A percentile compares a stretch with the other conserved stretches of the same genome.
Evolutionary conservation across 2,797 vertebrate species (phyloP).

Genomic region (Falco peregrinus): DNA sequence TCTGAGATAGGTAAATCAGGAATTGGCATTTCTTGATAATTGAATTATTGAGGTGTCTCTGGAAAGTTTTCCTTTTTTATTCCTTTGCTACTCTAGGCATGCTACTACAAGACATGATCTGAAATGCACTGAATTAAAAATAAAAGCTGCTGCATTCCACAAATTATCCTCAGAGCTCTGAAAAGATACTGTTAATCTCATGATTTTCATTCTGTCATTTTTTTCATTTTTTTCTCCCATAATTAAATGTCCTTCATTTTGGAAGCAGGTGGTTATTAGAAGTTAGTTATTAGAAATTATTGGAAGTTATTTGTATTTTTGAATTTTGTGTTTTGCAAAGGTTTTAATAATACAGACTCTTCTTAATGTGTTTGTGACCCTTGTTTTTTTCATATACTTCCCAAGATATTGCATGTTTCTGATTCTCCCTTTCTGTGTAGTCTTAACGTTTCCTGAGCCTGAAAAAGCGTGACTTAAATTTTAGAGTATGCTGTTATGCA

Average conservation of each 20-base stretch:
- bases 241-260: not conserved
- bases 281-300: not conserved
- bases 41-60: not conserved
- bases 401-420: not conserved
- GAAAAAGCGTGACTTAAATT: not conserved
- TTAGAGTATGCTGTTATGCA: not conserved
- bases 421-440: not conserved
- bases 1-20: not conserved
- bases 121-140: not conserved
- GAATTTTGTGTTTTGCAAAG: not conserved
- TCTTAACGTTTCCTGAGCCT: not conserved
- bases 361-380: not conserved
- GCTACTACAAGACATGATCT: not conserved
- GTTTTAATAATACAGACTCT: not conserved
- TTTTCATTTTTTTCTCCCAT: not conserved
- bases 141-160: not conserved
- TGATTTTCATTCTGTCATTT: not conserved
- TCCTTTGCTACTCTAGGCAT: not conserved
- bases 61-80: not conserved
- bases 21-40: not conserved
- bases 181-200: not conserved
- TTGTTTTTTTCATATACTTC: not conserved
- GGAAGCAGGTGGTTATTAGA: not conserved
- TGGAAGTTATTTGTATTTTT: not conserved
- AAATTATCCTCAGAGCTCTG: not conserved